Conservation (phyloP, 2,888 invertebrate species). For the Napeogenes sylphis region DNA sequence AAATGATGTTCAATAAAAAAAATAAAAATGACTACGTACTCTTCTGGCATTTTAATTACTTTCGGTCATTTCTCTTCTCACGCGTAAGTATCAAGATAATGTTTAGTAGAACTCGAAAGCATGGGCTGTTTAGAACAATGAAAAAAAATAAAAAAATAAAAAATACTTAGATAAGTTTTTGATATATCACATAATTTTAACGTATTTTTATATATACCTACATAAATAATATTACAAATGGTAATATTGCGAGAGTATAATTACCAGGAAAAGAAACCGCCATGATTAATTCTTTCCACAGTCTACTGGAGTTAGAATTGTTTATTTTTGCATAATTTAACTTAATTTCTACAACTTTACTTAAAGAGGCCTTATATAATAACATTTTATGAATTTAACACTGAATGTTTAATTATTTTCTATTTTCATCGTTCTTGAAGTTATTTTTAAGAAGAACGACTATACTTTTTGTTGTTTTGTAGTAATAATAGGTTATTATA, state of each 20-base stretch:
- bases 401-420: too few species aligned
- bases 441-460: neutral
- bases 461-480: too few species aligned
- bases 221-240: slow-evolving; percentile 28
- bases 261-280: slow-evolving; percentile 32
- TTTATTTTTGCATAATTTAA: slow-evolving; percentile 22
- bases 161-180: neutral
- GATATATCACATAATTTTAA: too few species aligned
- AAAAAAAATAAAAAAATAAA: too few species aligned
- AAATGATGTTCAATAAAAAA: slow-evolving; percentile 37
- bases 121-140: neutral
- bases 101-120: slow-evolving; percentile 8
- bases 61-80: slow-evolving; percentile 18
- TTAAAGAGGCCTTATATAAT: too few species aligned
- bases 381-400: too few species aligned
- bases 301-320: slow-evolving; percentile 14
- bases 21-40: slow-evolving; percentile 47
- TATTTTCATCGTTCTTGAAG: too few species aligned
- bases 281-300: slow-evolving; percentile 20
- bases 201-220: slow-evolving; percentile 1
- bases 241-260: slow-evolving; percentile 28
- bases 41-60: slow-evolving; percentile 38
- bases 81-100: slow-evolving; percentile 8
- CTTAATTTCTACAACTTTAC: neutral
- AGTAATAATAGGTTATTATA: too few species aligned